phyloP scores from a whole-genome alignment of 2,797 vertebrate genomes.

The Heterohyrax brucei region DNA sequence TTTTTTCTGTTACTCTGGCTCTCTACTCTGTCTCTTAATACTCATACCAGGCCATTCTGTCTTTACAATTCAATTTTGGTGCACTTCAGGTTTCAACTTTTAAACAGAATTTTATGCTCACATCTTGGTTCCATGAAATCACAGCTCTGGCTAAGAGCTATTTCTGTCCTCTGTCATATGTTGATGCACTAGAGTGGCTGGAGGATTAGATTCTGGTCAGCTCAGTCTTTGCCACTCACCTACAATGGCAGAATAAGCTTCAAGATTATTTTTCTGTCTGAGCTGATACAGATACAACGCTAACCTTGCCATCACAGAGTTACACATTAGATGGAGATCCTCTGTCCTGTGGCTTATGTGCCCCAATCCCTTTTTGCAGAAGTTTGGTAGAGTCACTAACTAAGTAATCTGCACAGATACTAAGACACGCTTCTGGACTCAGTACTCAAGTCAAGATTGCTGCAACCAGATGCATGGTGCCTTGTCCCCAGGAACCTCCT shows the following conservation, averaged over 20 bases:
- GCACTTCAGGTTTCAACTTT: not conserved
- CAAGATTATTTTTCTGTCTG: not conserved
- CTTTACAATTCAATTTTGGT: not conserved
- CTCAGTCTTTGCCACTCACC: not conserved
- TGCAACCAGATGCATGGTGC: not conserved
- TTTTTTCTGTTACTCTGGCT: not conserved
- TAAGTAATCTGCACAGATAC: not conserved
- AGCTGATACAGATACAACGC: not conserved
- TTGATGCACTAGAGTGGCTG: not conserved
- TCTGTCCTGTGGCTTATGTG: not conserved
- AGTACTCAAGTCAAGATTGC: not conserved
- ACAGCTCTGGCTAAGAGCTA: not conserved
- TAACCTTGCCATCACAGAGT: not conserved
- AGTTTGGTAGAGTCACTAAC: not conserved
- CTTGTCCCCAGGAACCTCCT: not conserved
- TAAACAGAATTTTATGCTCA: not conserved
- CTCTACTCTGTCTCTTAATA: not conserved
- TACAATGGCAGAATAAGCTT: not conserved
- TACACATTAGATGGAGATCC: not conserved
- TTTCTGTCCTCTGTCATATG: not conserved
- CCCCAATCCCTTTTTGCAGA: not conserved
- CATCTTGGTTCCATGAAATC: not conserved
- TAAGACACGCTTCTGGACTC: not conserved
- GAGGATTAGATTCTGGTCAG: not conserved
- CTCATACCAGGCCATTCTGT: not conserved